Evolutionary conservation across 1,140 invertebrate genomes (phyloP), one percentile per base, ranked within the genome.

Genomic region (Drosophila repleta): DNA sequence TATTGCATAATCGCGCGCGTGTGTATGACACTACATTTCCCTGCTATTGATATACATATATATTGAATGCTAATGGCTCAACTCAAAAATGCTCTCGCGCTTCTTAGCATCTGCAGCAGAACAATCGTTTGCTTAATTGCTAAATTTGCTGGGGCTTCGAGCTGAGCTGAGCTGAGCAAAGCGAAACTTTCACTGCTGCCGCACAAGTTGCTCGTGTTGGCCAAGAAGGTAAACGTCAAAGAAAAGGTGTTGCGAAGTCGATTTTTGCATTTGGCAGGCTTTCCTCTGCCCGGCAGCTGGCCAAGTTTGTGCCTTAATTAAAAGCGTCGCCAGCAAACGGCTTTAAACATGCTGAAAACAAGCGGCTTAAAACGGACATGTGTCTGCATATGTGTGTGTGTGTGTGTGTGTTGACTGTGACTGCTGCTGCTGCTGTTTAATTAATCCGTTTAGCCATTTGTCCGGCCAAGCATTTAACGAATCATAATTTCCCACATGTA

Each of bases 401-500:
- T 29, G 26, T 21, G 20, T 21, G 53, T 11, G 11, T 20, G 3
- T 39, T 39, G 24, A 43, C 10, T 37, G 18, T 18, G 51, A 29
- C 24, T 55, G 35, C 35, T 61, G 57, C 57, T 49, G 41, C 45
- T 63, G 35, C 51, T 67, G 56, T 62, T 56, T 68, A 74, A 74
- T 78, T 78, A 74, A 87, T 88, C 83, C 84, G 75, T 79, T 87
- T 87, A 75, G 55, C 32, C 69, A 68, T 69, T 77, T 74, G 79
- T 64, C 69, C 74, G 67, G 55, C 53, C 8, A 51, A 65, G 55
- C 76, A 74, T 71, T 74, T 64, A 65, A 74, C 72, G 67, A 74
- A 37, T 76, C 80, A 87, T 87, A 87, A 88, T 88, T 87, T 87
- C 83, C 83, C 83, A 88, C 61, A 88, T 88, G 83, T 74, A 76